Evolutionary conservation across 1,140 invertebrate species (phyloP).

Genomic region (Drosophila littoralis): DNA sequence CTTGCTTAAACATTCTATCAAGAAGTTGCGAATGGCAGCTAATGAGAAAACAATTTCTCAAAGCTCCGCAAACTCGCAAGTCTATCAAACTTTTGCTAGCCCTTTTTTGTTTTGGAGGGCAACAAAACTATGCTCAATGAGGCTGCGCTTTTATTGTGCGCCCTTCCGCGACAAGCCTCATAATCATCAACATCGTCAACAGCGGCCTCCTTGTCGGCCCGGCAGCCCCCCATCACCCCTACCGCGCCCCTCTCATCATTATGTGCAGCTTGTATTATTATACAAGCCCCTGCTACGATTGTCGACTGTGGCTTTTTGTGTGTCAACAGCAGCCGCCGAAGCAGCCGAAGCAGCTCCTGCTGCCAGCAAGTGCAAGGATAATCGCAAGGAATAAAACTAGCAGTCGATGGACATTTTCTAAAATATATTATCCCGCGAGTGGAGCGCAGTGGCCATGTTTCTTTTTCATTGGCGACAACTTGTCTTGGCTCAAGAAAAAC

Average conservation of each 20-base stretch:
- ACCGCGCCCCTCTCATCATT: conserved; percentile 38
- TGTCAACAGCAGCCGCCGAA: conserved; percentile 55
- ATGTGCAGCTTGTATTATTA: conserved; percentile 55
- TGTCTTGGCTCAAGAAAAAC: conserved; percentile 8
- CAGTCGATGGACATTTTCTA: conserved; percentile 30
- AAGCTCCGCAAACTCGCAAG: not conserved
- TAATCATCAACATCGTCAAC: conserved; percentile 27
- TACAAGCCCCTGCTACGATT: conserved; percentile 61
- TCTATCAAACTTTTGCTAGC: not conserved
- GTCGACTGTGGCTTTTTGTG: conserved; percentile 60
- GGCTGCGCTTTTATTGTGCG: conserved; percentile 36
- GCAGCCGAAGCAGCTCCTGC: conserved; percentile 13
- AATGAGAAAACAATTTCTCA: no score
- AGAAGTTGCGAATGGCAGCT: no score
- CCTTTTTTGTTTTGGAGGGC: no score
- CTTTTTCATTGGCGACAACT: conserved; percentile 18
- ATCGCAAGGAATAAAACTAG: conserved; percentile 50
- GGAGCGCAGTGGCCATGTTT: conserved; percentile 21
- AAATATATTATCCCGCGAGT: conserved; percentile 28
- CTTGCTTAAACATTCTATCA: no score
- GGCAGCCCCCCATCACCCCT: conserved; percentile 1
- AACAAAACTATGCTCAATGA: conserved; percentile 27
- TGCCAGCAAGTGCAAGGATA: conserved; percentile 77
- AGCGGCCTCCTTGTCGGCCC: conserved; percentile 21
- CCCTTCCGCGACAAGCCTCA: conserved; percentile 43